Evolutionary conservation across 2,113 vertebrate species (phyloP).

Genomic region (Silurus meridionalis): DNA sequence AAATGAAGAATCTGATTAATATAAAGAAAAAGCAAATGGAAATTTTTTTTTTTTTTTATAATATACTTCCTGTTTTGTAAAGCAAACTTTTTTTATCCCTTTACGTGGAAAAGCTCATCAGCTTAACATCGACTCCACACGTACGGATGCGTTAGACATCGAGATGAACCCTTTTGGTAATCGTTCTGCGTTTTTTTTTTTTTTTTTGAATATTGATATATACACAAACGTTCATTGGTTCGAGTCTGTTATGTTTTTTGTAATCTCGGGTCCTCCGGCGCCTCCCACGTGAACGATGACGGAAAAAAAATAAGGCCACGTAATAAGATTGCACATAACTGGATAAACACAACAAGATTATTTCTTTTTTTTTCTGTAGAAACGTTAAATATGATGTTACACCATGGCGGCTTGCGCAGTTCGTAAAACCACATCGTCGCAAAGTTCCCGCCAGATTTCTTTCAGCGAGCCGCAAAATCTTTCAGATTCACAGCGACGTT

Average conservation of each 20-base stretch:
- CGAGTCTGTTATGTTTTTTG: not conserved
- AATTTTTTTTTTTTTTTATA: not conserved
- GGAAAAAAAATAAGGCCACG: constrained; percentile 57
- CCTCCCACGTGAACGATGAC: constrained; percentile 23
- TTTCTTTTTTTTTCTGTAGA: not conserved
- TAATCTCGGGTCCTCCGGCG: not conserved
- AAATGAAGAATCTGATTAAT: constrained; percentile 14
- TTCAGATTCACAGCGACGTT: not conserved
- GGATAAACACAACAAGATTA: constrained; percentile 9
- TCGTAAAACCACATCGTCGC: too few species aligned
- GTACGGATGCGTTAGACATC: not conserved
- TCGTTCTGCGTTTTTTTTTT: not conserved
- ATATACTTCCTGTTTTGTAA: constrained; percentile 9
- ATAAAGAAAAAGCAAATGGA: constrained; percentile 10
- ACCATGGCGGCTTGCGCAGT: not conserved
- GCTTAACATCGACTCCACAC: constrained; percentile 11
- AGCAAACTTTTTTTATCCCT: not conserved
- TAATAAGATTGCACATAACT: constrained; percentile 52
- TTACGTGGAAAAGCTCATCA: not conserved
- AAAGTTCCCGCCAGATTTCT: not conserved
- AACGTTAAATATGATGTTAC: not conserved
- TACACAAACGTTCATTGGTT: constrained; percentile 1
- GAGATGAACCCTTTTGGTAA: constrained; percentile 6
- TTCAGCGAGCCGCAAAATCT: not conserved
- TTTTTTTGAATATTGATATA: not conserved